Conservation (phyloP, 2,797 vertebrate genomes). For the Hemibagrus guttatus region DNA sequence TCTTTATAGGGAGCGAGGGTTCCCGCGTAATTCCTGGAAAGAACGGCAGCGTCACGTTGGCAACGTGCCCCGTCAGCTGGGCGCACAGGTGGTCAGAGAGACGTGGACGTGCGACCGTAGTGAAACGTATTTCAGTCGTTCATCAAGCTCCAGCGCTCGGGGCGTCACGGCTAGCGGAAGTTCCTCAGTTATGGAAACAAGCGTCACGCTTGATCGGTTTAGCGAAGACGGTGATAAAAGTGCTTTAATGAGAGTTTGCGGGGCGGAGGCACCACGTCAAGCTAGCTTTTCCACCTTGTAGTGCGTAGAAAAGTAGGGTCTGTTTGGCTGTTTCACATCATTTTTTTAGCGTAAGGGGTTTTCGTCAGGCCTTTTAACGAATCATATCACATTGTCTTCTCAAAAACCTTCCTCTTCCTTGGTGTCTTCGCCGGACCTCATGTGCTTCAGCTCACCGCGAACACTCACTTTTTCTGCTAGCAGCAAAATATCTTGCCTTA, state of each 20-base stretch:
- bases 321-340: neutral
- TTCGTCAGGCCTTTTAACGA: neutral
- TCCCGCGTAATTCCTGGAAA: slow-evolving; percentile 50
- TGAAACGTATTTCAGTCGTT: neutral
- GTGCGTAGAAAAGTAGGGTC: neutral
- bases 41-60: slow-evolving; percentile 44
- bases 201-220: neutral
- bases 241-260: neutral
- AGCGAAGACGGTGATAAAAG: neutral
- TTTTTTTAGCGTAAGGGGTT: neutral
- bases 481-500: neutral
- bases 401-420: neutral
- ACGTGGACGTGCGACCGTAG: neutral
- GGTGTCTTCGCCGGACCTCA: neutral
- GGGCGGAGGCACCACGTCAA: too few relatives aligned
- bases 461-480: neutral
- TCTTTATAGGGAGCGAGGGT: slow-evolving; percentile 38
- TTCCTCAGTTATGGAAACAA: neutral
- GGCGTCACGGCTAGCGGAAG: neutral
- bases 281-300: neutral
- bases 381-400: neutral
- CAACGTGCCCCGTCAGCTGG: slow-evolving; percentile 50
- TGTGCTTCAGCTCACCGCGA: neutral
- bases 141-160: neutral
- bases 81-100: slow-evolving; percentile 50